Conservation (phyloP, 2,888 invertebrate species). For the Rotaria macrura region DNA sequence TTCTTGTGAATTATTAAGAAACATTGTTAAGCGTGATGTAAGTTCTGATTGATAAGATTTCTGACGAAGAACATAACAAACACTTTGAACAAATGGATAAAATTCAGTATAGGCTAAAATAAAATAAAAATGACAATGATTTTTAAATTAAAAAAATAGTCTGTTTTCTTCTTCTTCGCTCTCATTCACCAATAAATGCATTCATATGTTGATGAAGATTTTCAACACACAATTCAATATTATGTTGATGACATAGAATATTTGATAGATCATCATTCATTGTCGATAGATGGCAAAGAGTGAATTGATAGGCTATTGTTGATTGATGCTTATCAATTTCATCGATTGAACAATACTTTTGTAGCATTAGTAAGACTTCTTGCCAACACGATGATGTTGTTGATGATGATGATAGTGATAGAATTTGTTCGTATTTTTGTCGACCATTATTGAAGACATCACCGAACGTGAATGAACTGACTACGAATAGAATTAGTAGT, state of each 20-base stretch:
- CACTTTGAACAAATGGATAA: slow-evolving; percentile 19
- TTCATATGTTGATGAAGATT: background rate
- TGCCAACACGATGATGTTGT: background rate
- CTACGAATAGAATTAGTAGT: background rate
- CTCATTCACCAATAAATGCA: background rate
- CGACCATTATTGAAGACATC: background rate
- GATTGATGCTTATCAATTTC: background rate
- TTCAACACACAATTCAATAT: background rate
- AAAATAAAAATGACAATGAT: background rate
- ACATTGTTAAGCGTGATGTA: background rate
- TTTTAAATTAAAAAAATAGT: no score
- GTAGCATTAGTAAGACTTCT: background rate
- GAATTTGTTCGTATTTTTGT: slow-evolving; percentile 13
- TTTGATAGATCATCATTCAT: background rate
- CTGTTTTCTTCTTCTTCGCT: no score
- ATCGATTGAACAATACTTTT: background rate
- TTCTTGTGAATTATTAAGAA: background rate
- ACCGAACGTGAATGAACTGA: background rate
- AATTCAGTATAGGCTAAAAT: background rate
- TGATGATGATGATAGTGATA: background rate
- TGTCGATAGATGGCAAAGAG: background rate
- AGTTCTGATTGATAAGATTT: background rate
- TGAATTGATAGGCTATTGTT: background rate
- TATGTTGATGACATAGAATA: background rate
- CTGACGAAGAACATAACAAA: background rate